Base-by-base conservation (phyloP, 2,888 invertebrate species). In the Melinopterus prodromus region DNA sequence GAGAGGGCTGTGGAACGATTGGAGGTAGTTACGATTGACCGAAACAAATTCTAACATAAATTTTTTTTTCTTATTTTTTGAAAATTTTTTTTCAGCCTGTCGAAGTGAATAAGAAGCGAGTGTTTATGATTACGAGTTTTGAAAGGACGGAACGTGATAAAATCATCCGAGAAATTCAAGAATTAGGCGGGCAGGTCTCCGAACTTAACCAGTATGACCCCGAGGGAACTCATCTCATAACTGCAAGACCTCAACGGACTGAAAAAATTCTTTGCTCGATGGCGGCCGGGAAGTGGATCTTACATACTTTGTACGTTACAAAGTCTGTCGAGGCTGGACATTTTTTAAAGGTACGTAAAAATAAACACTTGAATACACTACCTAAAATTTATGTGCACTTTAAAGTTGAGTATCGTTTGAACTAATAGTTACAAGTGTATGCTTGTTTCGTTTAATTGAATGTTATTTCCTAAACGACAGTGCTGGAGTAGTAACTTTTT, bases 251-350 rank as follows among this genome's bases (percentile, higher is more conserved):
- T 0, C 91, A 92, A 7, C 92, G 97, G 80, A 97, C 96, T 86
- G 98, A 98, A 90, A 98, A 98, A 90, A 93, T 96, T 90, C 90
- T 98, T 36, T 94, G 95, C 0, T 94, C 95, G 80, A 93, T 98
- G 81, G 97, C 98, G 0, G 92, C 95, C 0, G 98, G 98, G 16
- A 94, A 95, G 85, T 98, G 97, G 97, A 92, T 98, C 12, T 89
- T 98, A n/a, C 95, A 96, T 85, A 92, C 93, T 1, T 92, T 93
- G 0, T 98, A 97, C 86, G 89, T 98, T 1, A 92, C 93, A 6
- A 91, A 94, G 74, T 95, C 95, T 79, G 89, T 92, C 7, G 90
- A 91, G 36, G 90, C 90, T 0, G 92, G 92, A 0, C 86, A 86
- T 80, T 95, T 96, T 86, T 87, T 96, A 4, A 88, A 93, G 85